Conservation (phyloP, 2,888 invertebrate genomes). For the Agonum fuliginosum region DNA sequence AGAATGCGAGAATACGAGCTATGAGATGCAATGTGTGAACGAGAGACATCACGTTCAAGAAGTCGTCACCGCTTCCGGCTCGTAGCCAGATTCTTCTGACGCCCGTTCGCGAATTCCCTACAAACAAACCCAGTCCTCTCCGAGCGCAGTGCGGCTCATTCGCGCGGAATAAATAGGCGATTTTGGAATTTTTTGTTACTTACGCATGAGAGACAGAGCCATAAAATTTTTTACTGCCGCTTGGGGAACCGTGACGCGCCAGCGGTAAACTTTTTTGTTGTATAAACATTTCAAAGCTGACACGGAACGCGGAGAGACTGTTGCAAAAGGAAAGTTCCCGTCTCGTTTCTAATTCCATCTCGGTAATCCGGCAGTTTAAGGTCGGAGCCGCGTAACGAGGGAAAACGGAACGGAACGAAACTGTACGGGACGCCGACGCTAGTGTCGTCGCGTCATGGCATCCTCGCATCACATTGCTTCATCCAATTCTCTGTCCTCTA, state of each 20-base stretch:
- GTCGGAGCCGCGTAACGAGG: constrained; percentile 56
- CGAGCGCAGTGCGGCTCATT: constrained; percentile 61
- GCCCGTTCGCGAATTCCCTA: constrained; percentile 19
- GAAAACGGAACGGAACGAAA: constrained; percentile 42
- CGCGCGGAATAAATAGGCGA: constrained; percentile 66
- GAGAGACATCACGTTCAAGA: constrained; percentile 51
- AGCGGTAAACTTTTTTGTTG: constrained; percentile 61
- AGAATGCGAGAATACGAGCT: too few relatives aligned
- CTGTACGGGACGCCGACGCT: constrained; percentile 47
- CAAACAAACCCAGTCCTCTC: constrained; percentile 53
- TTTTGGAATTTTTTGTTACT: constrained; percentile 64
- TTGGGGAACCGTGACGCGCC: constrained; percentile 58
- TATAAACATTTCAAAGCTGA: constrained; percentile 61
- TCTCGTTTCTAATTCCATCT: constrained; percentile 60
- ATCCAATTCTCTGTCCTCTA: background rate
- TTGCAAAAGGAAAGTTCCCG: constrained; percentile 58
- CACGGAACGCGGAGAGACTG: constrained; percentile 56
- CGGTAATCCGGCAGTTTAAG: constrained; percentile 59
- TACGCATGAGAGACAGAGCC: constrained; percentile 60
- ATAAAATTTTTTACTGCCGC: constrained; percentile 59
- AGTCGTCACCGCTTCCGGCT: constrained; percentile 39
- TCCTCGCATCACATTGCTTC: constrained; percentile 30
- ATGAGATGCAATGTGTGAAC: background rate
- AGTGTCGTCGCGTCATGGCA: constrained; percentile 19
- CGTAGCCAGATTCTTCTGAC: background rate